Conservation (phyloP, 1,140 invertebrate genomes). For the Globodera ellingtonae region DNA sequence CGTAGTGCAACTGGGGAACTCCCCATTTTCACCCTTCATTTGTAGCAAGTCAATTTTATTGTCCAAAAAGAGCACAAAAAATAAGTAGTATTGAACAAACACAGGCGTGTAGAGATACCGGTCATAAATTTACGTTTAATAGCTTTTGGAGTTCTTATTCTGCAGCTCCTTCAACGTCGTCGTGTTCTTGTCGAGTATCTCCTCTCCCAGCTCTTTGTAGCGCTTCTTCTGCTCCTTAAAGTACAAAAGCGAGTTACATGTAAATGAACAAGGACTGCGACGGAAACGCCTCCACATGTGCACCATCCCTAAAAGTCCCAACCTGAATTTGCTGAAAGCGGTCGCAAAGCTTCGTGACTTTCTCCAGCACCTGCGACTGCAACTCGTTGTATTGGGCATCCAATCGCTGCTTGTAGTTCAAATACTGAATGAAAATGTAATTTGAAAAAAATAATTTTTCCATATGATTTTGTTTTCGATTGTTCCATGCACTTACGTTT, state of each 20-base stretch:
- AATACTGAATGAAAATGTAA: neutral
- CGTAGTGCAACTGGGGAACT: too few relatives aligned
- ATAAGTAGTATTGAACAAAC: too few relatives aligned
- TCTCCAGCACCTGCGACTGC: conserved; percentile 5
- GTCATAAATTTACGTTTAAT: neutral
- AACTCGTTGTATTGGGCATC: conserved; percentile 8
- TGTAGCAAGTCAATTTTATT: too few relatives aligned
- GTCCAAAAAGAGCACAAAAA: too few relatives aligned
- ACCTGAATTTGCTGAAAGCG: conserved; percentile 12
- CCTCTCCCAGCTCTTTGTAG: neutral
- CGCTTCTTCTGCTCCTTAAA: conserved; percentile 17
- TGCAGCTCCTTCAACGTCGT: conserved; percentile 3
- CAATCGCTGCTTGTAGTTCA: conserved; percentile 16
- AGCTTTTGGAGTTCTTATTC: neutral
- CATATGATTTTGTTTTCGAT: neutral
- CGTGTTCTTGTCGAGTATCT: conserved; percentile 4
- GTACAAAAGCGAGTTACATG: neutral
- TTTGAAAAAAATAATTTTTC: neutral
- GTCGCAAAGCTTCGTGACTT: conserved; percentile 20
- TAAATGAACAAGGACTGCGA: neutral
- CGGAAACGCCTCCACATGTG: neutral
- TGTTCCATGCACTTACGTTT: conserved; percentile 14
- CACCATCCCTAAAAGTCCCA: neutral
- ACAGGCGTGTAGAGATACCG: too few relatives aligned
- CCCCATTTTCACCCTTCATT: too few relatives aligned